Percentiles rank a stretch among this genome's conserved stretches.
phyloP scores from a whole-genome alignment of 1,140 invertebrate species.

The Tetramorium alpestre region DNA sequence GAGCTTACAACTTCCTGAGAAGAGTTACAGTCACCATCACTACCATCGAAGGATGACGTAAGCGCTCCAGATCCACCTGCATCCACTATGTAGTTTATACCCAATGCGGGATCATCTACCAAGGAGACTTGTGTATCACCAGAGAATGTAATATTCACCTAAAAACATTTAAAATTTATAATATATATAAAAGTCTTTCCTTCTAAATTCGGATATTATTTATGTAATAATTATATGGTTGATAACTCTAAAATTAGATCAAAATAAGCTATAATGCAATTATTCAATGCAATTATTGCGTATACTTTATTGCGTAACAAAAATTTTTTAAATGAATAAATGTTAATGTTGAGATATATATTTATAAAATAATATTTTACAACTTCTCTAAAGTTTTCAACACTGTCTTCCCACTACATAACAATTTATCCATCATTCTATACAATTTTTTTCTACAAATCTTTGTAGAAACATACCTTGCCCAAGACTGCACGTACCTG shows the following conservation, averaged over 20 bases:
- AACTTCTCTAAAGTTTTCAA: background rate
- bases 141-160: constrained; percentile 88
- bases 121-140: constrained; percentile 89
- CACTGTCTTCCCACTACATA: background rate
- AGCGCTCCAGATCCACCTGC: constrained; percentile 76
- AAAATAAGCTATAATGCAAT: background rate
- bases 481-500: constrained; percentile 86
- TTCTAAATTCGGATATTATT: background rate
- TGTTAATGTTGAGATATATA: background rate
- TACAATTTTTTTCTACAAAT: constrained; percentile 29
- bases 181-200: background rate
- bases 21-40: constrained; percentile 59
- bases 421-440: background rate
- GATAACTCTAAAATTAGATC: background rate
- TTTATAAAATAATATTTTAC: background rate
- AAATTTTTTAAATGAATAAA: background rate
- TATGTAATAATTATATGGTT: background rate
- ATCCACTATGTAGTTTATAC: constrained; percentile 92
- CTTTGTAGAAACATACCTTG: constrained; percentile 37
- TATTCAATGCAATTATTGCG: background rate
- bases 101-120: constrained; percentile 89
- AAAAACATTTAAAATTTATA: constrained; percentile 70
- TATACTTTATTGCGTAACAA: background rate
- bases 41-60: constrained; percentile 31
- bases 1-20: constrained; percentile 56